Base-by-base conservation (phyloP, 2,888 invertebrate genomes). In the Dyspetes luteomarginatus region DNA sequence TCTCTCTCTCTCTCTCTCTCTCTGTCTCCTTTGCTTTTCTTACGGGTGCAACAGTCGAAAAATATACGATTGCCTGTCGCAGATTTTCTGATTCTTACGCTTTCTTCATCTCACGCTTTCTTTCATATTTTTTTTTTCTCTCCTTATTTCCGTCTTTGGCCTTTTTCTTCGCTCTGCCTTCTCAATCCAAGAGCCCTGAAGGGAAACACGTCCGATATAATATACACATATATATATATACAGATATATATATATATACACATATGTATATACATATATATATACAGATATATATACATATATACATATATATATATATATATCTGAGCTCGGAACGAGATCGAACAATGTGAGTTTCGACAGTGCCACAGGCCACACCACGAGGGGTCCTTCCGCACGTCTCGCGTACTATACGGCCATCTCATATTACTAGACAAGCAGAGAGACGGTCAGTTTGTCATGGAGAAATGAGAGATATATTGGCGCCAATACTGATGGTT, bases 371-470 rank as follows among this genome's bases (percentile, higher is more conserved):
- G 60, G 55, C 60, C 64, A 50, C 58, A 24, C 36, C 43, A 58
- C 55, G 60, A 56, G 62, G 71, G 75, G 55, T 41, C 68, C 62
- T 26, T 43, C 26, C 45, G 65, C 65, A 36, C 64, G 62, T 69
- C 36, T 78, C 68, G 28, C 81, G 17, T n/a, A 45, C 17, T 36
- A 72, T 24, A 24, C 45, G 26, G 50, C 64, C 36, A 78, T 81
- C 81, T 81, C 78, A 65, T 52, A 74, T 81, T 81, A 81, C 81
- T 78, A 26, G 65, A 74, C 78, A 78, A 78, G 81, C 73, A 81
- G 19, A 36, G 36, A 36, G 56, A 78, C 73, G 58, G 68, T 74
- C 56, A 65, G 77, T 65, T 76, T 55, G 77, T 73, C 68, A 52
- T 28, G 36, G 28, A 74, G 69, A 74, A 81, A 81, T 74, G 45